Evolutionary conservation across 2,888 invertebrate species (phyloP).

Genomic region (Habroteleia sp.): DNA sequence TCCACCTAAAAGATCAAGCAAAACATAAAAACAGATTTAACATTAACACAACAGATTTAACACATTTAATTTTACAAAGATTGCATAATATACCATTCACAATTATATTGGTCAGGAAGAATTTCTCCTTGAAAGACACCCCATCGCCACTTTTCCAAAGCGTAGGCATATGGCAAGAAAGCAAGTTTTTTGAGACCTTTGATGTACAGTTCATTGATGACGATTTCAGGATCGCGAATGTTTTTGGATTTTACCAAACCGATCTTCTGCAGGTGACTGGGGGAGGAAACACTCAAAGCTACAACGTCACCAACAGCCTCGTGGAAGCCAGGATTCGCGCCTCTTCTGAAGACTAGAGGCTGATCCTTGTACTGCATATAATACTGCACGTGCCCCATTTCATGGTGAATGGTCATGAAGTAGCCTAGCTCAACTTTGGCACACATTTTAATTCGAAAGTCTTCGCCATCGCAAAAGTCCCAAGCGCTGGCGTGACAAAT

Average conservation of each 20-base stretch:
- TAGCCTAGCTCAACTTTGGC: conserved; percentile 85
- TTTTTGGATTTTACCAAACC: conserved; percentile 77
- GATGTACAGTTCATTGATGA: conserved; percentile 79
- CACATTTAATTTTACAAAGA: conserved; percentile 13
- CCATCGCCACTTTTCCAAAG: conserved; percentile 84
- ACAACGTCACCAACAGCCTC: conserved; percentile 85
- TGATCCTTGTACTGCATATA: conserved; percentile 88
- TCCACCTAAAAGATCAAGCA: conserved; percentile 71
- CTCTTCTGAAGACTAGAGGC: conserved; percentile 87
- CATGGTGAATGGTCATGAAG: conserved; percentile 86
- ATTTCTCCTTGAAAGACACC: conserved; percentile 85
- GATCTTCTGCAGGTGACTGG: conserved; percentile 83
- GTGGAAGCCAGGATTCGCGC: conserved; percentile 83
- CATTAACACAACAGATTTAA: not conserved
- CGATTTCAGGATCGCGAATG: conserved; percentile 68
- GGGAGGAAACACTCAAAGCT: conserved; percentile 83
- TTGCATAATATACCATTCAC: conserved; percentile 82
- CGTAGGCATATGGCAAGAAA: conserved; percentile 83
- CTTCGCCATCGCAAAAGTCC: conserved; percentile 91
- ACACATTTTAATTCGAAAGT: conserved; percentile 91
- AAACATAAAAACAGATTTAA: no score
- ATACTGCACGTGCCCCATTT: conserved; percentile 92
- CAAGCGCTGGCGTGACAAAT: conserved; percentile 95
- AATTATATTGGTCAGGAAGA: conserved; percentile 84
- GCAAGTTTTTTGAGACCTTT: conserved; percentile 83